These are phyloP conservation scores for Enteromius treurensis DNA, from an alignment of 2,797 vertebrate species.

Conservation along the genomic window DNA sequence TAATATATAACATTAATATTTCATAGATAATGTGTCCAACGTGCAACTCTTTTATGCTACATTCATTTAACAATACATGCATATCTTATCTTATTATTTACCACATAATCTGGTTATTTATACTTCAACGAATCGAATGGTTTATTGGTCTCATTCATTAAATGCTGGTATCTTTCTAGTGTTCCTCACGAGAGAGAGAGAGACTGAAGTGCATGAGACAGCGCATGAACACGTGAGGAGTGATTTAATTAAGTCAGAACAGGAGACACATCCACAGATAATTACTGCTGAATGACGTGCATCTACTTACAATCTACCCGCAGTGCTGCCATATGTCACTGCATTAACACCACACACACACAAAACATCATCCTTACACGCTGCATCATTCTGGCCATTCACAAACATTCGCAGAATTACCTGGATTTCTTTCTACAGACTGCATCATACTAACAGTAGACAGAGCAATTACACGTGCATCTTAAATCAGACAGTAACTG, in stretches of 20 bases:
- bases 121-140: background rate
- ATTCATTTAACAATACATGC: background rate
- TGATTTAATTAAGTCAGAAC: constrained; percentile 60
- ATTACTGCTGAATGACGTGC: constrained; percentile 50
- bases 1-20: background rate
- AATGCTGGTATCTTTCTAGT: background rate
- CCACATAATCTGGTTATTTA: background rate
- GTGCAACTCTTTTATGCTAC: background rate
- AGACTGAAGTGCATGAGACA: background rate
- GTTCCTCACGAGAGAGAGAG: background rate
- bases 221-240: background rate
- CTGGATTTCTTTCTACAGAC: too few species aligned
- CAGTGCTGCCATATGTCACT: constrained; percentile 55
- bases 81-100: background rate
- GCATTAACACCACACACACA: constrained; percentile 35
- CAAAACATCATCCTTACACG: background rate
- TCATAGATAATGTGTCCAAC: background rate
- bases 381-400: constrained; percentile 15
- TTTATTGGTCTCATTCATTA: background rate
- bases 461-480: too few species aligned
- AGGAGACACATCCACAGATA: constrained; percentile 44
- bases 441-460: too few species aligned
- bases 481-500: too few species aligned
- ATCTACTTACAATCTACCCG: constrained; percentile 43
- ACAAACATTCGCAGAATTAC: constrained; percentile 48